phyloP scores from a whole-genome alignment of 2,888 invertebrate genomes.

The Diloba caeruleocephala region DNA sequence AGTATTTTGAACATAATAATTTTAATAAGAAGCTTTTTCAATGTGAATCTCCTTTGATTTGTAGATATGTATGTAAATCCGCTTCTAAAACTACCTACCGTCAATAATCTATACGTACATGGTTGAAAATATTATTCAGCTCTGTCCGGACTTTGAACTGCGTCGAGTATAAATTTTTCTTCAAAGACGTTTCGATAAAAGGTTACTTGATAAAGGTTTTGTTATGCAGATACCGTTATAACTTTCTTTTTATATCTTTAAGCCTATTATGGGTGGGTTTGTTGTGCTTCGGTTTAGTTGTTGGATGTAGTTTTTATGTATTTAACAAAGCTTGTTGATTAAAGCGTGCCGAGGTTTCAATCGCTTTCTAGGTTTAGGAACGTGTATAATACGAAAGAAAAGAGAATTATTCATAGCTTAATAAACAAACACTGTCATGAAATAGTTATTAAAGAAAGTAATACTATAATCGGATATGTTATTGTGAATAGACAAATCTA shows the following conservation, averaged over 20 bases:
- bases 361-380: no score
- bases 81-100: constrained; percentile 38
- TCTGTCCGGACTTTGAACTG: constrained; percentile 20
- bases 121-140: constrained; percentile 37
- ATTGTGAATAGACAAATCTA: no score
- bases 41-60: constrained; percentile 21
- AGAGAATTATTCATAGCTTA: no score
- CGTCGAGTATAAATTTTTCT: constrained; percentile 10
- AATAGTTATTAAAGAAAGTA: no score
- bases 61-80: constrained; percentile 29
- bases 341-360: no score
- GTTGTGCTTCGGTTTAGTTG: background rate
- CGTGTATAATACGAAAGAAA: no score
- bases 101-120: constrained; percentile 26
- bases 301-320: no score
- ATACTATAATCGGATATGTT: no score
- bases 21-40: no score
- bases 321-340: no score
- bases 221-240: constrained; percentile 10
- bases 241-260: constrained; percentile 5
- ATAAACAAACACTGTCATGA: no score
- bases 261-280: background rate
- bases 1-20: no score
- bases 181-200: constrained; percentile 21
- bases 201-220: constrained; percentile 10